A percentile compares a stretch with the other conserved stretches of the same genome.
Conservation (phyloP, 2,888 invertebrate species). For the Limnephilus auricula region DNA sequence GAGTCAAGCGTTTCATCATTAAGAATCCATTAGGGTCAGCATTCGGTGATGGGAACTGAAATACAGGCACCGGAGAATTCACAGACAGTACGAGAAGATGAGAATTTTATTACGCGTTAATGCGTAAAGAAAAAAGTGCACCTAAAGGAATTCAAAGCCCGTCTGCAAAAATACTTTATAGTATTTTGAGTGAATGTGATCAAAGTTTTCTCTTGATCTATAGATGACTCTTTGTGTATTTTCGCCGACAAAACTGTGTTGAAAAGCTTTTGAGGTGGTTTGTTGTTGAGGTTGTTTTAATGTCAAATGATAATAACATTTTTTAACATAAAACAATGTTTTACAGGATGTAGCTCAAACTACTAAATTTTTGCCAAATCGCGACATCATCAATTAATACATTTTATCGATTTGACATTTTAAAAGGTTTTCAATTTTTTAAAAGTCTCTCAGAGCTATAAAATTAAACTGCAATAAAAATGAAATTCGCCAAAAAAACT, state of each 20-base stretch:
- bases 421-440: too few relatives aligned
- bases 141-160: constrained; percentile 35
- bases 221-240: background rate
- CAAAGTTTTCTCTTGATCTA: background rate
- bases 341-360: background rate
- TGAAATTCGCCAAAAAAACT: background rate
- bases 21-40: constrained; percentile 65
- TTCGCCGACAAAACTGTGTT: background rate
- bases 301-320: background rate
- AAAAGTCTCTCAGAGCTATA: too few relatives aligned
- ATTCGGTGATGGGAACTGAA: constrained; percentile 44
- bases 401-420: too few relatives aligned
- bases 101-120: constrained; percentile 63
- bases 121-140: constrained; percentile 54
- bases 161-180: background rate
- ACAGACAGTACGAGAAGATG: constrained; percentile 51
- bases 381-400: too few relatives aligned
- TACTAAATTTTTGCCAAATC: too few relatives aligned
- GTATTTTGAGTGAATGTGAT: background rate
- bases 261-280: background rate
- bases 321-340: too few relatives aligned
- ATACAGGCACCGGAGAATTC: constrained; percentile 54
- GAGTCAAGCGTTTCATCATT: constrained; percentile 62
- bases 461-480: background rate
- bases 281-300: background rate